Evolutionary conservation across 2,113 vertebrate genomes (phyloP), one percentile per base, ranked within the genome.

Genomic region (Otus sunia): DNA sequence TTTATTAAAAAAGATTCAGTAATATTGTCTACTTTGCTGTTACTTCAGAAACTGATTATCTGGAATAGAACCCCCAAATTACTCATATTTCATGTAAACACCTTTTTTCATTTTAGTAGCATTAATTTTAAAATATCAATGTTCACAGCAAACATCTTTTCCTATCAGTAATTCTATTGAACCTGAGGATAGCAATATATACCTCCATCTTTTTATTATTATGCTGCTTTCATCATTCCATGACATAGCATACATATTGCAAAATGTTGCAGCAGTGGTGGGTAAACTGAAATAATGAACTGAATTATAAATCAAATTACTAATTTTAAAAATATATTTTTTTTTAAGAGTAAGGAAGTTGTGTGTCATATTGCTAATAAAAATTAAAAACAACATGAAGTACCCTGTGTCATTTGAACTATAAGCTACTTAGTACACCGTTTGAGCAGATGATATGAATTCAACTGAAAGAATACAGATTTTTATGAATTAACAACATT

Each of bases 181-280:
- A 81, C 32, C 11, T 53, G 53, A 83, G 39, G 56, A 75, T 5
- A 91, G 56, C 49, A 80, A 10, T 63, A 27, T 29, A 71, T 43
- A n/a, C 7, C 25, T 55, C 26, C 14, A 47, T 2, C 26, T 41
- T 94, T 95, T 50, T 74, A 83, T 85, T 73, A 76, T 88, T 41
- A 68, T 39, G 95, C 82, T 97, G 92, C 95, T 98, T 98, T 98
- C 97, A 97, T 98, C 94, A 97, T 97, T 98, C 94, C 91, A 96
- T 59, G 83, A 96, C 86, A 86, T 82, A 93, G 79, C 64, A 95
- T 88, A 88, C 86, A 93, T 97, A 92, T 82, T 83, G 92, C 69
- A 95, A 95, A 96, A 98, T 95, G 94, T 75, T 94, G 84, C 69
- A 95, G 94, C 55, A 96, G 89, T 91, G 86, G 86, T 83, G 87